These are phyloP conservation scores for Chaetura pelagica DNA, from an alignment of 2,113 vertebrate species.

Conservation along the genomic window DNA sequence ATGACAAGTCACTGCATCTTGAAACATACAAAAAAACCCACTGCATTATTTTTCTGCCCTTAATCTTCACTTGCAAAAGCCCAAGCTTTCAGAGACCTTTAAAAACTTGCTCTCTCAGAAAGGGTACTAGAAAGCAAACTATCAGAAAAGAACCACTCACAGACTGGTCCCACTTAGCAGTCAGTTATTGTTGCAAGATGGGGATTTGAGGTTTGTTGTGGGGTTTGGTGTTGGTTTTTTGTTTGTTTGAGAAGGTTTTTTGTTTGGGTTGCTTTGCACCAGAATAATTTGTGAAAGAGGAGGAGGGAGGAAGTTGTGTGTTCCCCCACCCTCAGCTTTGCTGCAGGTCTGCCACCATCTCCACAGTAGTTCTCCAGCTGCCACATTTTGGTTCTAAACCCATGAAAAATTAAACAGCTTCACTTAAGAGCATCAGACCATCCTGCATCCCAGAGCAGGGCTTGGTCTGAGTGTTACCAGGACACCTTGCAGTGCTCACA, in stretches of 20 bases:
- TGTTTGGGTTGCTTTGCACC: neutral
- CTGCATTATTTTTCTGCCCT: neutral
- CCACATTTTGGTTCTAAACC: neutral
- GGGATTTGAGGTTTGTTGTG: fast-evolving
- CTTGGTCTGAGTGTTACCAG: neutral
- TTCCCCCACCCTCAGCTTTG: neutral
- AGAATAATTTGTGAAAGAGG: neutral
- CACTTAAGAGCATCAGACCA: neutral
- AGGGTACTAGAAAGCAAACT: neutral
- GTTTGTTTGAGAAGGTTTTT: neutral
- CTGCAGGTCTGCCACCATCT: neutral
- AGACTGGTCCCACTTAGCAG: neutral
- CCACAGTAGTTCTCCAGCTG: neutral
- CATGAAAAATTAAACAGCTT: neutral
- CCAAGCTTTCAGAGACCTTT: neutral
- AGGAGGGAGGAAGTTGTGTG: neutral
- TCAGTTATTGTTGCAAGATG: neutral
- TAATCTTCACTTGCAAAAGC: neutral
- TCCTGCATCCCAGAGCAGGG: fast-evolving
- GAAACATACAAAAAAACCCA: neutral
- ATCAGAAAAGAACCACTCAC: neutral
- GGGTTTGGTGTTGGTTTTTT: neutral
- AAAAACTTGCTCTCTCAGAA: neutral
- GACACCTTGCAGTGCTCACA: neutral
- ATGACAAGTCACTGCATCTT: neutral